Evolutionary conservation across 2,888 invertebrate species (phyloP).

Genomic region (Rhaphigaster nebulosa): DNA sequence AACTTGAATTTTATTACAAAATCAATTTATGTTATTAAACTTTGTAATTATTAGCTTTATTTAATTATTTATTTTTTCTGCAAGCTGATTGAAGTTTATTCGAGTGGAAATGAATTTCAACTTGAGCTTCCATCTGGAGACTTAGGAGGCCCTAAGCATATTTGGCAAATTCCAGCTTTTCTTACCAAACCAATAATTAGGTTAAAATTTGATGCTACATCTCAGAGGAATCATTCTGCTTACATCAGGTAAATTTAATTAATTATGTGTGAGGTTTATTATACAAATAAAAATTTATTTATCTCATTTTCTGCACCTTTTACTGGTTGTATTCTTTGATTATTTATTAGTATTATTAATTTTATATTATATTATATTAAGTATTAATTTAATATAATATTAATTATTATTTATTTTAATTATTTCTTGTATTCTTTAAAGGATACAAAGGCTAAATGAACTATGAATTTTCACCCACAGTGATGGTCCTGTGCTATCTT

Average conservation of each 20-base stretch:
- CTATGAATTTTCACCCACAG: neutral
- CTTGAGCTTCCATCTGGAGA: slow-evolving; percentile 87
- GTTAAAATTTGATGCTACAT: slow-evolving; percentile 83
- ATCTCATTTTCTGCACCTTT: neutral
- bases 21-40: neutral
- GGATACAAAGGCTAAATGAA: neutral
- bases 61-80: neutral
- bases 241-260: slow-evolving; percentile 76
- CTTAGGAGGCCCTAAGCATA: slow-evolving; percentile 81
- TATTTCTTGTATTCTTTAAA: no score
- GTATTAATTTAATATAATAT: no score
- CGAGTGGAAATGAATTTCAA: slow-evolving; percentile 91
- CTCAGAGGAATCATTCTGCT: slow-evolving; percentile 86
- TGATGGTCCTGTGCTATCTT: neutral
- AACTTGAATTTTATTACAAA: neutral
- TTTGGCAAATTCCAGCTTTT: slow-evolving; percentile 94
- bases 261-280: neutral
- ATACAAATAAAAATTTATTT: neutral
- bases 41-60: neutral
- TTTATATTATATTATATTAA: no score
- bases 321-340: neutral
- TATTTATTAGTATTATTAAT: no score
- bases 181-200: slow-evolving; percentile 89
- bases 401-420: no score
- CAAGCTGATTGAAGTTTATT: slow-evolving; percentile 84